Conservation (phyloP, 2,113 vertebrate genomes). For the Nestor notabilis region DNA sequence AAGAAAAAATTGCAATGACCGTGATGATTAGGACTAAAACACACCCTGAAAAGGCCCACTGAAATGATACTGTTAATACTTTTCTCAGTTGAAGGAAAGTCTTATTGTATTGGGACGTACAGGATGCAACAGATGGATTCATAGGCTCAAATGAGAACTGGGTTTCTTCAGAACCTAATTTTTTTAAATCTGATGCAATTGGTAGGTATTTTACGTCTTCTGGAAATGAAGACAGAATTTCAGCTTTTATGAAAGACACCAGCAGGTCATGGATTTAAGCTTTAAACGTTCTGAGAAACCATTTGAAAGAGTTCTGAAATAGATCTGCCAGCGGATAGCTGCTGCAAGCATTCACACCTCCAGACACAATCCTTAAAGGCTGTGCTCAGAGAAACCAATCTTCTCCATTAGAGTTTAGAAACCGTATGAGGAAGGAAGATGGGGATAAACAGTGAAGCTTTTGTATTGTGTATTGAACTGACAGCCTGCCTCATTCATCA, state of each 20-base stretch:
- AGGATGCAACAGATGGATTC: background rate
- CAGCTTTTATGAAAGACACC: background rate
- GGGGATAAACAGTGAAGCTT: background rate
- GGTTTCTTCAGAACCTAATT: background rate
- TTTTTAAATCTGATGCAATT: background rate
- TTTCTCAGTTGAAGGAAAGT: background rate
- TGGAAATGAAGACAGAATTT: background rate
- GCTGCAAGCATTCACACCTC: background rate
- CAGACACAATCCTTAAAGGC: accelerated
- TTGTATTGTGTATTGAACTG: accelerated
- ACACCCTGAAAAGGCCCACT: background rate
- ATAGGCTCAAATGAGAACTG: background rate
- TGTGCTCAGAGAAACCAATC: accelerated
- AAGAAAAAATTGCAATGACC: background rate
- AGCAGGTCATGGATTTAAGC: background rate
- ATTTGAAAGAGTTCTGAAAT: background rate
- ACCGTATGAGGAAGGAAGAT: background rate
- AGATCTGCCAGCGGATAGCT: background rate
- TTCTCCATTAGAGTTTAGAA: background rate
- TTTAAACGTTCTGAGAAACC: background rate
- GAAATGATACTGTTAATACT: background rate
- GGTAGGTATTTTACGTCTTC: background rate
- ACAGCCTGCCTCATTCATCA: background rate
- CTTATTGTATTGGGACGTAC: background rate
- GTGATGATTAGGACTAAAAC: background rate